phyloP scores from a whole-genome alignment of 2,113 vertebrate species.

The Sceloporus tristichus region DNA sequence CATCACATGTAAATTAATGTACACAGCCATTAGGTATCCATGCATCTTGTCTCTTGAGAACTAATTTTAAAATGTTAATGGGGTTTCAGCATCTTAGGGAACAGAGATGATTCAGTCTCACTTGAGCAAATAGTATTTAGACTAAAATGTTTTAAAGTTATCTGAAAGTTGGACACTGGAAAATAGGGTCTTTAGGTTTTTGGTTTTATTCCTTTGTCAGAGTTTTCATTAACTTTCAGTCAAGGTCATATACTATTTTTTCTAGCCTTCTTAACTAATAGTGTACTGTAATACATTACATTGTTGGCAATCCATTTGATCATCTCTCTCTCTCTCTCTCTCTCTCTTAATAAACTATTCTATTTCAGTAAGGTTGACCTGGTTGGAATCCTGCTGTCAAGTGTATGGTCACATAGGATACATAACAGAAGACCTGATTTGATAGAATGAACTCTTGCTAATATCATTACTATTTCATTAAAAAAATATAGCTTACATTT shows the following conservation, averaged over 20 bases:
- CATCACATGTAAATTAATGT: constrained; percentile 4
- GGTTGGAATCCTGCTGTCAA: not conserved
- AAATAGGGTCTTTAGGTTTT: not conserved
- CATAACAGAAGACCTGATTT: not conserved
- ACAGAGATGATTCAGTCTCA: not conserved
- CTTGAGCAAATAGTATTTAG: not conserved
- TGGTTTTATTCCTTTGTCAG: not conserved
- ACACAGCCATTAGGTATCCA: not conserved
- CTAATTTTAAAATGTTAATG: constrained; percentile 22
- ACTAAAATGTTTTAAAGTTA: not conserved
- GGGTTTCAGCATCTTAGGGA: constrained; percentile 16
- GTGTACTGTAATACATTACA: not conserved
- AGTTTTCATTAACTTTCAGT: not conserved
- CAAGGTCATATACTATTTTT: not conserved
- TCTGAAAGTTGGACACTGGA: constrained; percentile 7
- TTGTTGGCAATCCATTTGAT: not conserved
- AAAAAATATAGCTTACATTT: not conserved
- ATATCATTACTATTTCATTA: not conserved
- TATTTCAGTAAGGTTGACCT: not conserved
- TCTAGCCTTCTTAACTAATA: not conserved
- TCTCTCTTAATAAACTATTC: not conserved
- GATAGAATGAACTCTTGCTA: not conserved
- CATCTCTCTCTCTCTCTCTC: too few relatives aligned
- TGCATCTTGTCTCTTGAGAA: constrained; percentile 5
- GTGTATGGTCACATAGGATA: not conserved